Evolutionary conservation across 2,113 vertebrate genomes (phyloP).

Genomic region (Xenopus borealis): DNA sequence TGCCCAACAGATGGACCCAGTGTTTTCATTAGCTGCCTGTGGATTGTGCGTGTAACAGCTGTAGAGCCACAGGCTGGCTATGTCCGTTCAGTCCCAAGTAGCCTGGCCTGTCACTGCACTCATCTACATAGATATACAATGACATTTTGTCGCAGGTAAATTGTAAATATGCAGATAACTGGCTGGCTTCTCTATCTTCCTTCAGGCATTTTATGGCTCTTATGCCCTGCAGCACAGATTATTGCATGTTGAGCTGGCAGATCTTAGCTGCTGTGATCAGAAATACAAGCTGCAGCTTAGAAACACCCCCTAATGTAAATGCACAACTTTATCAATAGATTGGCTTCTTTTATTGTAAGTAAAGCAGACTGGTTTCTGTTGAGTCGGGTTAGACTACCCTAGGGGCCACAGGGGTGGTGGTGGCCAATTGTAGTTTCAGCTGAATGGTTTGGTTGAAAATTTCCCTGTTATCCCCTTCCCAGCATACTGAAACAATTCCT

Average conservation of each 20-base stretch:
- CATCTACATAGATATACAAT: too few relatives aligned
- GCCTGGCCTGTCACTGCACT: too few relatives aligned
- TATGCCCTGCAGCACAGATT: slow-evolving; percentile 16
- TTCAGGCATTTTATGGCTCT: background rate
- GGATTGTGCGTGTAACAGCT: too few relatives aligned
- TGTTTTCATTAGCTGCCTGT: too few relatives aligned
- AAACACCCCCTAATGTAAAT: slow-evolving; percentile 38
- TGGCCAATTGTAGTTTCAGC: background rate
- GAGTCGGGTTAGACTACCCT: slow-evolving; percentile 8
- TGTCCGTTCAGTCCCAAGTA: too few relatives aligned
- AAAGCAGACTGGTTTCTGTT: slow-evolving; percentile 28
- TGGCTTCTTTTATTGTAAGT: slow-evolving; percentile 37
- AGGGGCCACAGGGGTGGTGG: background rate
- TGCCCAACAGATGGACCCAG: too few relatives aligned
- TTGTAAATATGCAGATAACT: background rate
- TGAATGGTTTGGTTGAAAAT: background rate
- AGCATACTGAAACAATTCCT: background rate
- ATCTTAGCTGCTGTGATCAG: slow-evolving; percentile 17
- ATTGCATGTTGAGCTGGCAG: slow-evolving; percentile 9
- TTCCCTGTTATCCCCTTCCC: background rate
- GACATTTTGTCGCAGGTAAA: too few relatives aligned
- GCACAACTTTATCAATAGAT: slow-evolving; percentile 39
- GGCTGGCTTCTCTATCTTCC: too few relatives aligned
- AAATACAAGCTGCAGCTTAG: slow-evolving; percentile 10
- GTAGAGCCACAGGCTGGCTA: too few relatives aligned